Percentiles rank a stretch among this genome's conserved stretches.
phyloP scores from a whole-genome alignment of 2,113 vertebrate genomes.

The Cairina moschata region DNA sequence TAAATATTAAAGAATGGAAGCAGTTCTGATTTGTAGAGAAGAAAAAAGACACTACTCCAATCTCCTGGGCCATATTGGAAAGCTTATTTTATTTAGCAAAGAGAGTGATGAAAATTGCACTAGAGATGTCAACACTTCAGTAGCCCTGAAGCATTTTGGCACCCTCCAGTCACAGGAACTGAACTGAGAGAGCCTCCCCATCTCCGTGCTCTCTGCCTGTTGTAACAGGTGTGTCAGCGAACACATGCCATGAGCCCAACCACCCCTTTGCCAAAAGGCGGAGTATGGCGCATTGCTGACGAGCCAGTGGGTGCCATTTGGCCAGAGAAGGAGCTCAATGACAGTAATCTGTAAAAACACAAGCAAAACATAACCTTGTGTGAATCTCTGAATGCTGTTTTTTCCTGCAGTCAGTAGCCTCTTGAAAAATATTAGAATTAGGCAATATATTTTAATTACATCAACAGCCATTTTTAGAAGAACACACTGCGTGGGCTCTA shows the following conservation, averaged over 20 bases:
- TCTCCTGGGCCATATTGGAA: conserved; percentile 59
- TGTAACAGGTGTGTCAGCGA: conserved; percentile 54
- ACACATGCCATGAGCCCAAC: conserved; percentile 14
- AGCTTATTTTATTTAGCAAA: conserved; percentile 71
- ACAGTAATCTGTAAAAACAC: conserved; percentile 52
- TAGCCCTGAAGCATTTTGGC: conserved; percentile 69
- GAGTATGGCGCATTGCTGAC: conserved; percentile 59
- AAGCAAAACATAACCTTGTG: conserved; percentile 10
- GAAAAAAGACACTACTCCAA: conserved; percentile 29
- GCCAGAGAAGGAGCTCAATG: conserved; percentile 44
- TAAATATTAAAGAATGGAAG: conserved; percentile 72
- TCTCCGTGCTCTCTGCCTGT: neutral
- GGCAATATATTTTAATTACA: neutral
- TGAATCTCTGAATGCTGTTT: neutral
- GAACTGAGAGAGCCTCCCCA: neutral
- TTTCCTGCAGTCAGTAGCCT: neutral
- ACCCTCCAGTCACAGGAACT: neutral
- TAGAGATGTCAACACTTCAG: conserved; percentile 48
- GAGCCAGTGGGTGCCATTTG: conserved; percentile 53
- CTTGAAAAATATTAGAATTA: neutral
- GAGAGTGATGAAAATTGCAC: conserved; percentile 51
- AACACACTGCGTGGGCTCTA: neutral
- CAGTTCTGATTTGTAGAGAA: conserved; percentile 47
- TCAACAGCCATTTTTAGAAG: neutral
- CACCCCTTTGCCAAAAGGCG: neutral